phyloP scores from a whole-genome alignment of 2,888 invertebrate species.

The Caenorhabditis japonica region DNA sequence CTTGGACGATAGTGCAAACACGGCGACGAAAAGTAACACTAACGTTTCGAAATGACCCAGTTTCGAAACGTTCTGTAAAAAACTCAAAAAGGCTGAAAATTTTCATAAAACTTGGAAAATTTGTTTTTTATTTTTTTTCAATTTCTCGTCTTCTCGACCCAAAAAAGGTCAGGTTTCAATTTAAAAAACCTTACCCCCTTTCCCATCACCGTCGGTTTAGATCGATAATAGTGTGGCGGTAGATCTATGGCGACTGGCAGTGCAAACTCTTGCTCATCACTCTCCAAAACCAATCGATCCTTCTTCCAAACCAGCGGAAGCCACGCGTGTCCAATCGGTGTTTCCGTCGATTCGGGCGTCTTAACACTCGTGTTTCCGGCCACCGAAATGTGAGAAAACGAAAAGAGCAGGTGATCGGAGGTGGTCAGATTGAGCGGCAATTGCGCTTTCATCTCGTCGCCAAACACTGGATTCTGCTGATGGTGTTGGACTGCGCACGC shows the following conservation, averaged over 20 bases:
- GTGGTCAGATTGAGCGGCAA: conserved; percentile 88
- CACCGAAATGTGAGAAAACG: conserved; percentile 95
- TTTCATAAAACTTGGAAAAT: too few species aligned
- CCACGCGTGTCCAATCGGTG: conserved; percentile 93
- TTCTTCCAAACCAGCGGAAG: conserved; percentile 86
- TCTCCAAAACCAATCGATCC: conserved; percentile 82
- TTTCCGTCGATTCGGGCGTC: conserved; percentile 72
- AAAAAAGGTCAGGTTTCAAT: neutral
- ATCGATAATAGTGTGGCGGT: conserved; percentile 89
- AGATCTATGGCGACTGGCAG: conserved; percentile 90
- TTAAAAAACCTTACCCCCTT: conserved; percentile 83
- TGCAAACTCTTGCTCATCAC: conserved; percentile 84
- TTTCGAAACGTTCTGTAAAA: too few species aligned
- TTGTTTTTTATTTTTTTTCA: too few species aligned
- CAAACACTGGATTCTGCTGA: conserved; percentile 74
- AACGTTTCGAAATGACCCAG: too few species aligned
- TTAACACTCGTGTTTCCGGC: conserved; percentile 80
- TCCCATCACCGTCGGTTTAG: conserved; percentile 90
- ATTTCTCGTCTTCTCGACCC: too few species aligned
- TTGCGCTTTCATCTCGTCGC: conserved; percentile 85
- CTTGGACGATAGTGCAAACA: too few species aligned
- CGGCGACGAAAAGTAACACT: too few species aligned
- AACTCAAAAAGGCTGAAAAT: too few species aligned
- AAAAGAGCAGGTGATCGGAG: conserved; percentile 92
- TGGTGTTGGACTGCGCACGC: conserved; percentile 74